A percentile compares a stretch with the other conserved stretches of the same genome.
phyloP scores from a whole-genome alignment of 1,140 invertebrate species.

The Platyura marginata region DNA sequence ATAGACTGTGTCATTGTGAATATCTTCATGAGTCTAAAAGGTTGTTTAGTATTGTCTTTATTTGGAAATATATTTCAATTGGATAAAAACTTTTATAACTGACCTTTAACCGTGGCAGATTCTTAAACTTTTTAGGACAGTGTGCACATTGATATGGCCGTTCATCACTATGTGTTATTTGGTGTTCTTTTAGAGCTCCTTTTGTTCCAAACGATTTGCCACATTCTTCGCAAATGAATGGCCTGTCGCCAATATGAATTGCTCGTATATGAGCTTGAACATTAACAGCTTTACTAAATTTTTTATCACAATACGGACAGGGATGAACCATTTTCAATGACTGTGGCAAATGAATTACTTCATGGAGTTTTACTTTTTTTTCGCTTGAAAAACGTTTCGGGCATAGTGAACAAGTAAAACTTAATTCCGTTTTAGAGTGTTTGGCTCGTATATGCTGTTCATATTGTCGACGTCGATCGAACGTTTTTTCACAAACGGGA shows the following conservation, averaged over 20 bases:
- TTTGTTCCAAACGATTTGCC: conserved; percentile 27
- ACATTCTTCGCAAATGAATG: conserved; percentile 27
- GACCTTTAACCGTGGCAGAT: conserved; percentile 17
- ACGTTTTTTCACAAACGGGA: conserved; percentile 9
- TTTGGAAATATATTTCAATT: not conserved
- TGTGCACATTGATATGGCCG: conserved; percentile 27
- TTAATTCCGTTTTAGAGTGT: conserved; percentile 10
- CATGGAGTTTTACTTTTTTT: conserved; percentile 19
- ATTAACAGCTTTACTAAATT: conserved; percentile 16
- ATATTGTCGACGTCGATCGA: conserved; percentile 12
- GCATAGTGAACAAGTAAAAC: conserved; percentile 21
- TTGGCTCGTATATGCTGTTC: conserved; percentile 12
- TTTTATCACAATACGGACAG: conserved; percentile 19
- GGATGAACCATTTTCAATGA: conserved; percentile 21
- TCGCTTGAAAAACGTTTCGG: conserved; percentile 19
- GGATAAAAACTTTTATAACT: conserved; percentile 8
- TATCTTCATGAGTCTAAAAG: conserved; percentile 23
- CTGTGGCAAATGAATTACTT: conserved; percentile 22
- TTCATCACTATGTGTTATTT: conserved; percentile 27
- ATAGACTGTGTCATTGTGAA: conserved; percentile 23
- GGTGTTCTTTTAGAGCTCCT: conserved; percentile 26
- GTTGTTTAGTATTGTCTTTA: not conserved
- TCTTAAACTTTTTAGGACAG: conserved; percentile 25
- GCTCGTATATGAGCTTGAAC: conserved; percentile 24
- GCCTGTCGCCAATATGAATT: conserved; percentile 25